phyloP scores from a whole-genome alignment of 2,113 vertebrate genomes.

The Pavo muticus region DNA sequence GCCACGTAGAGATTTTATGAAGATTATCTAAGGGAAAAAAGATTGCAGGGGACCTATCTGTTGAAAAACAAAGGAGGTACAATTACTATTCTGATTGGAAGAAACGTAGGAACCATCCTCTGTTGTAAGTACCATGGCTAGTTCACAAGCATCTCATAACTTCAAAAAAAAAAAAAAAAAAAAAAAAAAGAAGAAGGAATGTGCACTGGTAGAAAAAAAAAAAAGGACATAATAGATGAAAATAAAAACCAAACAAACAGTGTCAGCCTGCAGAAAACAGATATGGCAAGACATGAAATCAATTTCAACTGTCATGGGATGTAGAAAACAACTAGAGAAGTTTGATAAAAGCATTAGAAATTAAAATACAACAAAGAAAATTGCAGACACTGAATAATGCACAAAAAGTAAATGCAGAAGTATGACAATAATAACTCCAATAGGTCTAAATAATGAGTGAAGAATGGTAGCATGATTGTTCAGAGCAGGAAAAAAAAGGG shows the following conservation, averaged over 20 bases:
- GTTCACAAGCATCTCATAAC: not conserved
- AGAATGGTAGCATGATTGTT: not conserved
- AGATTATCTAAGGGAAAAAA: not conserved
- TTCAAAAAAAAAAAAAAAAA: not conserved
- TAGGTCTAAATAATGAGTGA: not conserved
- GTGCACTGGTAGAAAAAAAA: not conserved
- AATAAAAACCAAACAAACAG: not conserved
- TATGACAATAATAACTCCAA: not conserved
- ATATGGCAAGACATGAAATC: not conserved
- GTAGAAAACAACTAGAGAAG: not conserved
- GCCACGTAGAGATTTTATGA: not conserved
- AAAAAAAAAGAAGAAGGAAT: not conserved
- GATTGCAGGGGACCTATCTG: not conserved
- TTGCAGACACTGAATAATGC: not conserved
- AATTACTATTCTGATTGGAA: not conserved
- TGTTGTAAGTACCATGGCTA: not conserved
- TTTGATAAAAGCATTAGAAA: not conserved
- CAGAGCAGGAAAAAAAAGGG: not conserved
- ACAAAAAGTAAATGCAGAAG: not conserved
- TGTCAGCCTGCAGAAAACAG: not conserved
- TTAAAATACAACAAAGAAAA: not conserved
- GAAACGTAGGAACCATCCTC: not conserved
- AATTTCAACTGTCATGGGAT: not conserved
- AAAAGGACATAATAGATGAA: not conserved
- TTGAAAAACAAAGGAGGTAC: not conserved